Evolutionary conservation across 1,140 invertebrate genomes (phyloP).

Genomic region (Ostrea edulis): DNA sequence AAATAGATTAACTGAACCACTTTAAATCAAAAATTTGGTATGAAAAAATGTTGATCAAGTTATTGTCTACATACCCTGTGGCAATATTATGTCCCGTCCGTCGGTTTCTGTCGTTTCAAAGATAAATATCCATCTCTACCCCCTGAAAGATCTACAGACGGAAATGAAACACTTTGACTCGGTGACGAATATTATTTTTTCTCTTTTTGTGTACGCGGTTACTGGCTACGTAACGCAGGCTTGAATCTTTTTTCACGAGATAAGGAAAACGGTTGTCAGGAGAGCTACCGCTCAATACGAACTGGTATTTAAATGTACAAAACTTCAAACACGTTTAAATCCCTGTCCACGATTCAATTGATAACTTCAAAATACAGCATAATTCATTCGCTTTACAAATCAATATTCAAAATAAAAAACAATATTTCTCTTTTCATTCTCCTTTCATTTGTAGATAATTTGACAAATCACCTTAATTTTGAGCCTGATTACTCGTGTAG

Average conservation of each 20-base stretch:
- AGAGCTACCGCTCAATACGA: background rate
- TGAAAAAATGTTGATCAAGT: background rate
- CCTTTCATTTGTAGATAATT: too few species aligned
- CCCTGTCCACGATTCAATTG: background rate
- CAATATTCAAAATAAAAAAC: conserved; percentile 15
- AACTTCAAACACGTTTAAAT: background rate
- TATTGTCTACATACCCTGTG: conserved; percentile 30
- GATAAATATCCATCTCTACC: background rate
- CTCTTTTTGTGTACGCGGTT: background rate
- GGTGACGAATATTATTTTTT: background rate
- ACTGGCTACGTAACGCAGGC: background rate
- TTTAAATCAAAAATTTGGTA: background rate
- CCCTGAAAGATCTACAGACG: background rate
- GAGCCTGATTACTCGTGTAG: too few species aligned
- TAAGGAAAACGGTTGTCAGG: conserved; percentile 19
- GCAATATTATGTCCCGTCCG: background rate
- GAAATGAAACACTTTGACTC: background rate
- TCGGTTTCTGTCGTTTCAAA: background rate
- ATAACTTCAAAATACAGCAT: background rate
- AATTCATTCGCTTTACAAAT: background rate
- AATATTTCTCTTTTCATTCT: background rate
- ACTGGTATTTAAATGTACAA: conserved; percentile 1
- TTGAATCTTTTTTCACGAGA: conserved; percentile 9
- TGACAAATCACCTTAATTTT: too few species aligned
- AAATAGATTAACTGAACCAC: background rate